phyloP scores from a whole-genome alignment of 2,888 invertebrate species.

The Hypena proboscidalis region DNA sequence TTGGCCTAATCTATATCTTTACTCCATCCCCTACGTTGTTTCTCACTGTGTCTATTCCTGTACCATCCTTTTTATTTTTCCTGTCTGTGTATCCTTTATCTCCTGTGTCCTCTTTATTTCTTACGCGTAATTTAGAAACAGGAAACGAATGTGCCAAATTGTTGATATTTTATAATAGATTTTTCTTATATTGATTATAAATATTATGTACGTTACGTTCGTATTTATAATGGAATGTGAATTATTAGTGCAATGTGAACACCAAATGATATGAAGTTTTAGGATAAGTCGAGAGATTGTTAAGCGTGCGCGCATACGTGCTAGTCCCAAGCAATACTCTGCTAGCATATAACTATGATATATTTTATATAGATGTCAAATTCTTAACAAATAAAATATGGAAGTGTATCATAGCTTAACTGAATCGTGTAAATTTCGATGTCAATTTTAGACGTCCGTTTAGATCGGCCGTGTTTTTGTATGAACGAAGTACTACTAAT shows the following conservation, averaged over 20 bases:
- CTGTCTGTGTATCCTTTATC: constrained; percentile 30
- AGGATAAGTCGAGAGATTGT: constrained; percentile 54
- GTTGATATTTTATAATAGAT: constrained; percentile 70
- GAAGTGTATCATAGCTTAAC: constrained; percentile 77
- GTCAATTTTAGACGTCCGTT: constrained; percentile 79
- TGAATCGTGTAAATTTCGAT: constrained; percentile 80
- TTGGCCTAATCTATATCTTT: constrained; percentile 33
- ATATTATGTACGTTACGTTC: constrained; percentile 52
- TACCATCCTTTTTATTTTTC: constrained; percentile 5
- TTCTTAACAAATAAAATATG: constrained; percentile 67
- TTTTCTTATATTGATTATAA: constrained; percentile 61
- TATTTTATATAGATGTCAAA: constrained; percentile 82
- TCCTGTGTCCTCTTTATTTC: constrained; percentile 48
- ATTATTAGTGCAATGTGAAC: constrained; percentile 71
- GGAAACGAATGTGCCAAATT: constrained; percentile 80
- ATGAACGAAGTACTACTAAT: constrained; percentile 53
- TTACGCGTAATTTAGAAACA: constrained; percentile 64
- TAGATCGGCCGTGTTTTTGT: constrained; percentile 70
- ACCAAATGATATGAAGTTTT: constrained; percentile 66
- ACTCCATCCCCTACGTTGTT: constrained; percentile 8
- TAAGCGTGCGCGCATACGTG: constrained; percentile 36
- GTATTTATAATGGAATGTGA: constrained; percentile 51
- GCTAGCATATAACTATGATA: constrained; percentile 55
- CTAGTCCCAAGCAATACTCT: constrained; percentile 43
- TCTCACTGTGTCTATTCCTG: neutral